Evolutionary conservation across 2,888 invertebrate species (phyloP), one percentile per base, ranked within the genome.

Genomic region (Mesochorus sp.): DNA sequence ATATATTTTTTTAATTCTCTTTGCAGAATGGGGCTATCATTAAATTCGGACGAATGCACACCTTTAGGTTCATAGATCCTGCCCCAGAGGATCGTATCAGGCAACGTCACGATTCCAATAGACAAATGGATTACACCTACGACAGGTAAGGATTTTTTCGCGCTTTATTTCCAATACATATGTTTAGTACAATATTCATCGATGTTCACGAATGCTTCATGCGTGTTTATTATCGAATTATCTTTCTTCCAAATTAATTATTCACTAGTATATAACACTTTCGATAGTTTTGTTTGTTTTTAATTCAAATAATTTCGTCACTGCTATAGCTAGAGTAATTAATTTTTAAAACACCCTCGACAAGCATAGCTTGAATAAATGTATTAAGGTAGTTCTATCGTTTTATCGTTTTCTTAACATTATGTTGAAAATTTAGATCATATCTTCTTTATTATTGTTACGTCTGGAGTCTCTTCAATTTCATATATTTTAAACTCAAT

Each of bases 41-140:
- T 74, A 96, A 96, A 92, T 96, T 97, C 91, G 97, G 97, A 59
- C 94, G 96, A 83, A 95, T 96, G 85, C 96, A 97, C 86, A 96
- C 96, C 42, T 97, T 96, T 92, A 94, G 96, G 84, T 97, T 96
- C 92, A 93, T 96, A 85, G 97, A 97, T 91, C 96, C 96, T 24
- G 94, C 94, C 71, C 95, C 95, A 81, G 97, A 97, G 91, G 96
- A 94, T 83, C 93, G 96, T 83, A 94, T 95, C 85, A 94, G 96
- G 89, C 93, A 95, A 85, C 95, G 96, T 87, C 94, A 96, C 76
- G 94, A 95, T 55, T 95, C 95, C 84, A 94, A 94, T 39, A 93
- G 94, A 82, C 94, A 95, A 90, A 92, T 94, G 91, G 95, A 95
- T 86, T 96, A 95, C 84, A 94, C 95, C 80, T 96, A 96, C 90